phyloP scores from a whole-genome alignment of 2,888 invertebrate genomes.

The Polyommatus icarus region DNA sequence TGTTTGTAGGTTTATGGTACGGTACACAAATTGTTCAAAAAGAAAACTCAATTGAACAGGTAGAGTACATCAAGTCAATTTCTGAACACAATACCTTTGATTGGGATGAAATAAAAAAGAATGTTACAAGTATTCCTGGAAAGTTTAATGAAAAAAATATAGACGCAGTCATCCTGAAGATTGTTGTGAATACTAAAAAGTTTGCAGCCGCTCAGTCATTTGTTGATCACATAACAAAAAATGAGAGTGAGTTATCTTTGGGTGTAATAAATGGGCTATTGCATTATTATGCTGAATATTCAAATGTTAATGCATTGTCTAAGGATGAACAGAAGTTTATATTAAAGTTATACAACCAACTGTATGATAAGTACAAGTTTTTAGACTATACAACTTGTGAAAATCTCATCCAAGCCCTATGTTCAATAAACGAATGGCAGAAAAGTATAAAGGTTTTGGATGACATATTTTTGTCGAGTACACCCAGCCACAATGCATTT shows the following conservation, averaged over 20 bases:
- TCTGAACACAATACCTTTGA: slow-evolving; percentile 50
- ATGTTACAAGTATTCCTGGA: slow-evolving; percentile 61
- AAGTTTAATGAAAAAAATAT: slow-evolving; percentile 73
- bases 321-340: slow-evolving; percentile 78
- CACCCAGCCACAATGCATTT: slow-evolving; percentile 72
- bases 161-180: slow-evolving; percentile 81
- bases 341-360: slow-evolving; percentile 65
- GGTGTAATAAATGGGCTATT: slow-evolving; percentile 81
- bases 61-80: slow-evolving; percentile 56
- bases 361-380: slow-evolving; percentile 77
- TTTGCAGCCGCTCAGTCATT: slow-evolving; percentile 79
- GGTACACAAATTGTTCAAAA: slow-evolving; percentile 26
- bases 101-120: slow-evolving; percentile 67
- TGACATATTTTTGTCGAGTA: slow-evolving; percentile 74
- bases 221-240: slow-evolving; percentile 74
- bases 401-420: slow-evolving; percentile 81
- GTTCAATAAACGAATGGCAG: slow-evolving; percentile 83
- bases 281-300: slow-evolving; percentile 70
- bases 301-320: slow-evolving; percentile 53
- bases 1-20: slow-evolving; percentile 34
- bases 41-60: slow-evolving; percentile 48
- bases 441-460: slow-evolving; percentile 81
- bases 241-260: slow-evolving; percentile 74
- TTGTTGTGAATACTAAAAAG: slow-evolving; percentile 66
- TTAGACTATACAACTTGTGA: slow-evolving; percentile 83